phyloP scores from a whole-genome alignment of 2,797 vertebrate species.

The Mus caroli region DNA sequence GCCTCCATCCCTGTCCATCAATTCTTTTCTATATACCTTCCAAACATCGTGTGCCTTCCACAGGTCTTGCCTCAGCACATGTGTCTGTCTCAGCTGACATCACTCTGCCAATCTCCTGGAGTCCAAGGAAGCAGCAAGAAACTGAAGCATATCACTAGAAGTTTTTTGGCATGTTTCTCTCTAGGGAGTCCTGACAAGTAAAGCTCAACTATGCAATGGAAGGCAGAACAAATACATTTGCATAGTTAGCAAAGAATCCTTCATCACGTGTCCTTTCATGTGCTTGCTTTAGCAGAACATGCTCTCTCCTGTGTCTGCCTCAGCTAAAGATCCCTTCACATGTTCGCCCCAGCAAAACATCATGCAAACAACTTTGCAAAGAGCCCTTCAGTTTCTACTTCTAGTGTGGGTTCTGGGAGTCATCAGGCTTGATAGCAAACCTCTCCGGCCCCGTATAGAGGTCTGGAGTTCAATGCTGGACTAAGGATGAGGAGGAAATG shows the following conservation, averaged over 20 bases:
- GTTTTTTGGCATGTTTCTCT: not conserved
- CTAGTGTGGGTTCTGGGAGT: not conserved
- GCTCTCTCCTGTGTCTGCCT: not conserved
- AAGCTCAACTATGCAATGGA: not conserved
- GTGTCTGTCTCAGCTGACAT: not conserved
- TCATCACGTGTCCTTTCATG: not conserved
- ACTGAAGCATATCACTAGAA: not conserved
- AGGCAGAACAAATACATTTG: not conserved
- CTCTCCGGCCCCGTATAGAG: not conserved
- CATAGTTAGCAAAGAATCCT: not conserved
- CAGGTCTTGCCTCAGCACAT: not conserved
- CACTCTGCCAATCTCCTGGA: not conserved
- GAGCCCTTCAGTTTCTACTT: not conserved
- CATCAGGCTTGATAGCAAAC: not conserved
- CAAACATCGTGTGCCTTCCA: not conserved
- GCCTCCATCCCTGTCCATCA: not conserved
- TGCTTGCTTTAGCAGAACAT: not conserved
- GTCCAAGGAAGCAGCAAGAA: not conserved
- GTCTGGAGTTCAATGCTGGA: not conserved
- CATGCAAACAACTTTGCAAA: not conserved
- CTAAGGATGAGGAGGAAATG: not conserved
- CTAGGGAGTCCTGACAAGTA: not conserved
- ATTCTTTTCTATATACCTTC: not conserved
- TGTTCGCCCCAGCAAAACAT: not conserved
- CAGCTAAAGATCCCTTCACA: not conserved